Conservation (phyloP, 2,888 invertebrate species). For the Bugulina stolonifera region DNA sequence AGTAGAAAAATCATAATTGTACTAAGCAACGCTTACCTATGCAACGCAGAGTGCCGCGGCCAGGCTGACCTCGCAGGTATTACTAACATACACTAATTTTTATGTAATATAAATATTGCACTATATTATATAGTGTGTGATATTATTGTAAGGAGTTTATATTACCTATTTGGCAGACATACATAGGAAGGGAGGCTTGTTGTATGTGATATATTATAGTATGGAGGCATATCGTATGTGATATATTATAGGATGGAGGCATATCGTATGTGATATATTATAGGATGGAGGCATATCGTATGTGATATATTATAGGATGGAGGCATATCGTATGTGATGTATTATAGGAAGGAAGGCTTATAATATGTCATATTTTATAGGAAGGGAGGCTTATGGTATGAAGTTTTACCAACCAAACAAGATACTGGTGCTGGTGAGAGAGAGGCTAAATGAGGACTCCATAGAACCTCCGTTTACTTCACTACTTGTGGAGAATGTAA, state of each 20-base stretch:
- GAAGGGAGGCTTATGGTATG: background rate
- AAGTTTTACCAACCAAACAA: background rate
- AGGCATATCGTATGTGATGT: too few relatives aligned
- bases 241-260: too few relatives aligned
- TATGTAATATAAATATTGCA: background rate
- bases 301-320: too few relatives aligned
- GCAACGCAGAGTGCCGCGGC: background rate
- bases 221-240: too few relatives aligned
- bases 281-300: too few relatives aligned
- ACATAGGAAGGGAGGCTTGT: background rate
- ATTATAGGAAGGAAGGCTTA: too few relatives aligned
- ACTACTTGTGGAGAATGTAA: background rate
- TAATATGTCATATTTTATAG: background rate
- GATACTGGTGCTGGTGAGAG: background rate
- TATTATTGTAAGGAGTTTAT: background rate
- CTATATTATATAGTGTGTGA: background rate
- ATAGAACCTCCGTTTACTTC: background rate
- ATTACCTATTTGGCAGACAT: background rate
- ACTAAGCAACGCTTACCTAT: background rate
- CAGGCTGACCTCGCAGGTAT: background rate
- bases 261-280: too few relatives aligned
- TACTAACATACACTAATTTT: background rate
- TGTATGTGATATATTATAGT: too few relatives aligned
- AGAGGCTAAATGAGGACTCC: background rate
- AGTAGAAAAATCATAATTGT: constrained; percentile 1